Conservation (phyloP, 2,888 invertebrate genomes). For the Melanophora roralis region DNA sequence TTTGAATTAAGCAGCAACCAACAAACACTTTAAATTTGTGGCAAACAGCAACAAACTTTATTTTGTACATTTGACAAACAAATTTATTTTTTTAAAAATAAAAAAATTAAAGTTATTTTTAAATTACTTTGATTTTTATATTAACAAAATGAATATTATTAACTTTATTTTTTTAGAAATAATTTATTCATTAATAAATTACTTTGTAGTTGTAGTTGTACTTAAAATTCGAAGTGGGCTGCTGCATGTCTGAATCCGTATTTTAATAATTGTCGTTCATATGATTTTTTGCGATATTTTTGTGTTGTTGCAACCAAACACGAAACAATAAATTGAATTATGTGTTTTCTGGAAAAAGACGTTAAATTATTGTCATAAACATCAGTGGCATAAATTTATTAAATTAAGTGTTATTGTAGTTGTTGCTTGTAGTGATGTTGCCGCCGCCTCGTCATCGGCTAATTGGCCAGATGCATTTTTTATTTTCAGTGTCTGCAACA, state of each 20-base stretch:
- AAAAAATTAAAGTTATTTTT: not conserved
- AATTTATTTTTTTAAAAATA: not conserved
- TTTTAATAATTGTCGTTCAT: slow-evolving; percentile 6
- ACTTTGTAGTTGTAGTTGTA: slow-evolving; percentile 13
- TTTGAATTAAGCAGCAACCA: not conserved
- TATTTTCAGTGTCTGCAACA: not conserved
- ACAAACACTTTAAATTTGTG: slow-evolving; percentile 34
- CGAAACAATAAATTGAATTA: slow-evolving; percentile 57
- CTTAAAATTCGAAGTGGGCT: too few relatives aligned
- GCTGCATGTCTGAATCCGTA: not conserved
- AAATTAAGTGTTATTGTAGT: slow-evolving; percentile 33
- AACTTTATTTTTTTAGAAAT: slow-evolving; percentile 27
- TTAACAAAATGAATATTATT: not conserved
- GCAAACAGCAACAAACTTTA: slow-evolving; percentile 15
- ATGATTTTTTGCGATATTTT: not conserved
- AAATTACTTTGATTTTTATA: slow-evolving; percentile 5
- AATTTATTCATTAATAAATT: slow-evolving; percentile 55
- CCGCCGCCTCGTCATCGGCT: slow-evolving; percentile 5
- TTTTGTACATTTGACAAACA: slow-evolving; percentile 3
- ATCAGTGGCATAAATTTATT: slow-evolving; percentile 60
- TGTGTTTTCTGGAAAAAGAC: slow-evolving; percentile 55
- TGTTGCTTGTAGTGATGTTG: slow-evolving; percentile 4
- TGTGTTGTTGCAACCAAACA: slow-evolving; percentile 17
- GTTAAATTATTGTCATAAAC: slow-evolving; percentile 62
- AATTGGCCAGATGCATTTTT: slow-evolving; percentile 12